Evolutionary conservation across 1,140 invertebrate genomes (phyloP), one percentile per base, ranked within the genome.

Genomic region (Tyrophagus putrescentiae): DNA sequence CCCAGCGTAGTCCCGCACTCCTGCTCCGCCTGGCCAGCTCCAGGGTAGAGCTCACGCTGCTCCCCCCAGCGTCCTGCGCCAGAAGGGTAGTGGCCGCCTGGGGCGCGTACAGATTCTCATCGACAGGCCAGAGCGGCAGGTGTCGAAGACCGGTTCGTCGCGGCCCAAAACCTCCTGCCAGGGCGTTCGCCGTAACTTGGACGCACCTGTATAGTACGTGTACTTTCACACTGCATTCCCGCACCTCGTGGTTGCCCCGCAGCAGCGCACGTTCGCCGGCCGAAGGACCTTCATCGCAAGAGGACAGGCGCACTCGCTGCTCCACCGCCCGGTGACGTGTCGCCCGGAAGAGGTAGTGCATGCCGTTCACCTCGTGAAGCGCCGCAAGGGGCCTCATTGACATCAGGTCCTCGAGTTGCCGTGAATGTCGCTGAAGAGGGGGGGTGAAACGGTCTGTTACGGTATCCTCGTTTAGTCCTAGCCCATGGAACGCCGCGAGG

Each of bases 241-340:
- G 67, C 9, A 81, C 73, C 70, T 83, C 81, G 69, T 82, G 80
- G 66, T 81, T 82, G 4, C 81, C 81, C 61, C 81, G 67, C 11
- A 82, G 63, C 5, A 82, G 66, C 64, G 70, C 73, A 82, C 75
- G 67, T 81, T 81, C 7, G 69, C 65, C 16, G 80, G 79, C 18
- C 75, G 73, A 44, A 80, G 70, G 36, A 81, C 63, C 68, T 83
- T 83, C 62, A 80, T 79, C 18, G 78, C 72, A 67, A 83, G 78
- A n/a, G 82, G 67, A 66, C 82, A 80, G 5, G 29, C 29, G 31
- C 54, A 60, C 29, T 82, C 81, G 36, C 81, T 66, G 34, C 80
- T 78, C 68, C 71, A 76, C 5, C 72, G 70, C 6, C 80, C 80
- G 60, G 80, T 68, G 67, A 82, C 81, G 0, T 82, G 69, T 83